Base-by-base conservation (phyloP, 2,888 invertebrate species). In the Uloborus plumipes region DNA sequence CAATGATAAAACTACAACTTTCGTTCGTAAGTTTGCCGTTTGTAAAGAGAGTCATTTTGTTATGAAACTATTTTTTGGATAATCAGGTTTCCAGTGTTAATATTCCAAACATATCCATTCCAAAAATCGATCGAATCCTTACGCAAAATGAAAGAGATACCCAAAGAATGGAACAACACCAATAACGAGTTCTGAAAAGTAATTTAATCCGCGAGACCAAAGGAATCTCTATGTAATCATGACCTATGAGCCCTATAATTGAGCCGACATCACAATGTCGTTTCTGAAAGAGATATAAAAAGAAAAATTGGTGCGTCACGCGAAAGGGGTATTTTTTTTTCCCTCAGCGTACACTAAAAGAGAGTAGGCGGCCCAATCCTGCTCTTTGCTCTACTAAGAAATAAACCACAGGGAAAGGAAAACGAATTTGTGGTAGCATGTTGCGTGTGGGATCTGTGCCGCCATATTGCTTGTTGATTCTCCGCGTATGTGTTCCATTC, bases 181-280 rank as follows among this genome's bases (percentile, higher is more conserved):
- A 47, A 47, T 70, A 70, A 70, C 58, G 70, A 70, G 70, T 50
- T 58, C 18, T 39, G 18, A 39, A 53, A 22, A 70, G 58, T 70
- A 55, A 70, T 70, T 70, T 70, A 70, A 47, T 70, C 70, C 47
- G 20, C 70, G 50, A 15, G 62, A 72, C 51, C 72, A 26, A 51
- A 20, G 73, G 73, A 75, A 75, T 75, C 65, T 59, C 50, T 67
- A 55, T 49, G 18, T 50, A 66, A 75, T 67, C 65, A 67, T 31
- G 67, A 50, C 74, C n/a, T 53, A 74, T 53, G 66, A 55, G 65
- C 75, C 75, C 75, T 75, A 51, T 75, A 75, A 75, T 75, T 75
- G 74, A 58, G 53, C 26, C 51, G 31, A 51, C 70, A 59, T 39
- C 47, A 20, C 55, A n/a, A 61, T 47, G 65, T 53, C 39, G 31